These are phyloP conservation scores for Koerneria pararmatus DNA, from an alignment of 2,888 invertebrate genomes.

Conservation along the genomic window DNA sequence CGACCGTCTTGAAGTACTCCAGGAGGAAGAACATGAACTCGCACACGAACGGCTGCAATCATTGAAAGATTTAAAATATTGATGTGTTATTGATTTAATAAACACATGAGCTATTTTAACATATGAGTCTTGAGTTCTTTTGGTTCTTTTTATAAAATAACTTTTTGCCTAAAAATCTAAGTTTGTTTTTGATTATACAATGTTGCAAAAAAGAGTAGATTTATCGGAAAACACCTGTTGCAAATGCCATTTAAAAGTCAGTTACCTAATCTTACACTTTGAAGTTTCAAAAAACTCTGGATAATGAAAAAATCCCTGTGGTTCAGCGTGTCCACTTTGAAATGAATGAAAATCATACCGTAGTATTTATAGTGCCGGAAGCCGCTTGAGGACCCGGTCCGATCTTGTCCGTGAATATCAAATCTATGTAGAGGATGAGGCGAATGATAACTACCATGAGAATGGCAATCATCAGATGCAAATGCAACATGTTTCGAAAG, in stretches of 20 bases:
- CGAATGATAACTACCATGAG: slow-evolving; percentile 62
- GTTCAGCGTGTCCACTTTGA: slow-evolving; percentile 9
- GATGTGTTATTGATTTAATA: too few species aligned
- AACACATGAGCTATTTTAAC: too few species aligned
- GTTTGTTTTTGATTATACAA: too few species aligned
- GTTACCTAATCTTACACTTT: too few species aligned
- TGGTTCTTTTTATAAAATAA: too few species aligned
- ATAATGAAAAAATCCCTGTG: background rate
- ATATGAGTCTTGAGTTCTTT: too few species aligned
- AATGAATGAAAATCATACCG: slow-evolving; percentile 55
- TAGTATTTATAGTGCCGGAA: slow-evolving; percentile 62
- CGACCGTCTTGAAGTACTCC: slow-evolving; percentile 83
- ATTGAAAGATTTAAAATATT: background rate
- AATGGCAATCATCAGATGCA: slow-evolving; percentile 64
- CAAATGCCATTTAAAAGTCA: too few species aligned
- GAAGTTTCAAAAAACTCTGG: too few species aligned
- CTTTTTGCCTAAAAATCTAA: too few species aligned
- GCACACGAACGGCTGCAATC: slow-evolving; percentile 74
- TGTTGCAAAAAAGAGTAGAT: too few species aligned
- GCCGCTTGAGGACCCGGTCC: slow-evolving; percentile 41
- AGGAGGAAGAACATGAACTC: slow-evolving; percentile 75
- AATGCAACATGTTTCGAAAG: slow-evolving; percentile 63
- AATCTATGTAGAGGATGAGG: slow-evolving; percentile 63
- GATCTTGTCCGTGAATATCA: slow-evolving; percentile 59
- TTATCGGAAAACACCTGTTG: too few species aligned